phyloP scores from a whole-genome alignment of 2,797 vertebrate species.

The Cirrhinus molitorella region DNA sequence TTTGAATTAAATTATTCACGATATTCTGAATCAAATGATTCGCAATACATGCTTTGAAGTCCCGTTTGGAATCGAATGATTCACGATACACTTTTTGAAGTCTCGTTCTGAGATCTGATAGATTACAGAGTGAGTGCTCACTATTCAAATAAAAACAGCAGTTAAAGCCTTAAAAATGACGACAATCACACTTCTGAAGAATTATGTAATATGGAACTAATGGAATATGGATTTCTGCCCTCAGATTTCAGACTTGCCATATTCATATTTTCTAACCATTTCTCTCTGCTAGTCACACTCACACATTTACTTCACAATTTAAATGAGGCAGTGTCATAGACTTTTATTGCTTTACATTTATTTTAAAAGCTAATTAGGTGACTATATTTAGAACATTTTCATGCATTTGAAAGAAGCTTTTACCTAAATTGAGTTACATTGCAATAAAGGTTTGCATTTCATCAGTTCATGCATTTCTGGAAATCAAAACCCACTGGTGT shows the following conservation, averaged over 20 bases:
- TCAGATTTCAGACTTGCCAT: neutral
- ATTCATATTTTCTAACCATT: neutral
- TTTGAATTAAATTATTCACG: too few relatives aligned
- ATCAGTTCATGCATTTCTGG: neutral
- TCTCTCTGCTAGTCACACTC: neutral
- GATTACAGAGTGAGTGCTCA: neutral
- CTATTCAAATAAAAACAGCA: conserved; percentile 10
- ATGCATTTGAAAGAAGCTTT: neutral
- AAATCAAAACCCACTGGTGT: neutral
- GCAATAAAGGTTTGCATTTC: neutral
- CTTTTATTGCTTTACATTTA: neutral
- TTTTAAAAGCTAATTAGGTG: neutral
- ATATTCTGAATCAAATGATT: too few relatives aligned
- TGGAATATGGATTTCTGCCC: neutral
- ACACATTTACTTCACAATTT: neutral
- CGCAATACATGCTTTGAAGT: too few relatives aligned
- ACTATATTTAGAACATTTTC: neutral
- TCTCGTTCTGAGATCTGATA: too few relatives aligned
- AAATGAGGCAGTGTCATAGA: neutral
- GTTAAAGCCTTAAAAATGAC: neutral
- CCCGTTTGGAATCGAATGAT: too few relatives aligned
- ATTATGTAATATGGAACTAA: conserved; percentile 1
- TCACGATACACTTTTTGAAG: too few relatives aligned
- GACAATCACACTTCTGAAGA: conserved; percentile 1
- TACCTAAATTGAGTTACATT: neutral